A percentile compares a stretch with the other conserved stretches of the same genome.
Evolutionary conservation across 2,888 invertebrate genomes (phyloP).

Genomic region (Andrena camellia): DNA sequence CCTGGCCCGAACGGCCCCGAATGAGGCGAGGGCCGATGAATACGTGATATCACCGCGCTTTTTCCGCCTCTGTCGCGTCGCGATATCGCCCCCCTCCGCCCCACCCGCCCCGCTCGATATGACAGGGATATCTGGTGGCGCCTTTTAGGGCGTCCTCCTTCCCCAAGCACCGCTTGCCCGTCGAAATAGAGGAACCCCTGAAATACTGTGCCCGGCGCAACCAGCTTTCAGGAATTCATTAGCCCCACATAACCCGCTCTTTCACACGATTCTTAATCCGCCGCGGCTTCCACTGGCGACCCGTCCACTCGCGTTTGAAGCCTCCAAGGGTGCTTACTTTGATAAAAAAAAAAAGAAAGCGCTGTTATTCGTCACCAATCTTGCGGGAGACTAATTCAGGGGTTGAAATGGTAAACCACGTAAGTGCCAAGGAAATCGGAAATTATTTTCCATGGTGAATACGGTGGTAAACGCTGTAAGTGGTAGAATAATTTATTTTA

Average conservation of each 20-base stretch:
- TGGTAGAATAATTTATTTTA: too few species aligned
- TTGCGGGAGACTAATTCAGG: background rate
- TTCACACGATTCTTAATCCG: slow-evolving; percentile 46
- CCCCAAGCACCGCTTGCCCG: background rate
- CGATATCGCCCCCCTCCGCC: slow-evolving; percentile 20
- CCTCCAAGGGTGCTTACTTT: slow-evolving; percentile 1
- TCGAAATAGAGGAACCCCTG: background rate
- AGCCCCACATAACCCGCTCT: slow-evolving; percentile 43
- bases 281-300: slow-evolving; percentile 18
- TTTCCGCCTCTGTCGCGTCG: slow-evolving; percentile 36
- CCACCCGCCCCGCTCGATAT: background rate
- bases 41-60: slow-evolving; percentile 64
- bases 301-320: too few species aligned
- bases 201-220: slow-evolving; percentile 20
- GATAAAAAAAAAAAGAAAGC: background rate
- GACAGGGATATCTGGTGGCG: slow-evolving; percentile 19
- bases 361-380: background rate
- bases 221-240: slow-evolving; percentile 43
- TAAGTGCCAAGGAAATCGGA: too few species aligned
- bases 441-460: too few species aligned
- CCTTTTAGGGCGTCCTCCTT: slow-evolving; percentile 7
- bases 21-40: slow-evolving; percentile 65
- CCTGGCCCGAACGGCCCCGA: slow-evolving; percentile 49
- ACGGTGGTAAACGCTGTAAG: too few species aligned
- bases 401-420: too few species aligned